phyloP scores from a whole-genome alignment of 2,888 invertebrate species.

The Eucera pruinosa region DNA sequence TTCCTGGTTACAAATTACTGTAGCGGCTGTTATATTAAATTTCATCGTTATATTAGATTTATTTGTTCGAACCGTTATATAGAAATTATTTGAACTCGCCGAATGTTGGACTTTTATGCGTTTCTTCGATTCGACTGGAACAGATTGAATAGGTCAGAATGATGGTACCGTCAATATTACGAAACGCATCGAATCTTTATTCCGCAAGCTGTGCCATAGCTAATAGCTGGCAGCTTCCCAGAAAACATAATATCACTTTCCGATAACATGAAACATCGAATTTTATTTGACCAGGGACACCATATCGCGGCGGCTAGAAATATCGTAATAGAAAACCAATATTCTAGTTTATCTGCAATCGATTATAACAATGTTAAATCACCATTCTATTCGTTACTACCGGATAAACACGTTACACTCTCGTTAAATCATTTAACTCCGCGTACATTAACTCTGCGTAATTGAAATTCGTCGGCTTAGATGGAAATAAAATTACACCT shows the following conservation, averaged over 20 bases:
- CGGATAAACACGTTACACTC: too few relatives aligned
- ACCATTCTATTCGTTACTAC: not conserved
- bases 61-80: too few relatives aligned
- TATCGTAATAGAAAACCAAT: conserved; percentile 20
- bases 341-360: conserved; percentile 14
- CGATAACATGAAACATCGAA: conserved; percentile 19
- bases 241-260: conserved; percentile 24
- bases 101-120: not conserved
- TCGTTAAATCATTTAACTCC: too few relatives aligned
- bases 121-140: not conserved
- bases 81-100: too few relatives aligned
- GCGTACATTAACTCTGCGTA: too few relatives aligned
- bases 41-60: too few relatives aligned
- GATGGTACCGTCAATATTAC: too few relatives aligned
- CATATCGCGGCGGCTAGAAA: conserved; percentile 1
- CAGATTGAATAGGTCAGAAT: not conserved
- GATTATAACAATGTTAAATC: not conserved
- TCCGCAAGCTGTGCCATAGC: not conserved
- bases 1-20: too few relatives aligned
- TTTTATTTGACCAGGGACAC: conserved; percentile 22
- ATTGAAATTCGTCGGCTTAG: too few relatives aligned
- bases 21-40: too few relatives aligned
- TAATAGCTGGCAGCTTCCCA: conserved; percentile 30
- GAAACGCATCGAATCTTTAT: conserved; percentile 22
- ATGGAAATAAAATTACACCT: too few relatives aligned